Conservation (phyloP, 2,888 invertebrate genomes). For the Dasysyrphus tricinctus region DNA sequence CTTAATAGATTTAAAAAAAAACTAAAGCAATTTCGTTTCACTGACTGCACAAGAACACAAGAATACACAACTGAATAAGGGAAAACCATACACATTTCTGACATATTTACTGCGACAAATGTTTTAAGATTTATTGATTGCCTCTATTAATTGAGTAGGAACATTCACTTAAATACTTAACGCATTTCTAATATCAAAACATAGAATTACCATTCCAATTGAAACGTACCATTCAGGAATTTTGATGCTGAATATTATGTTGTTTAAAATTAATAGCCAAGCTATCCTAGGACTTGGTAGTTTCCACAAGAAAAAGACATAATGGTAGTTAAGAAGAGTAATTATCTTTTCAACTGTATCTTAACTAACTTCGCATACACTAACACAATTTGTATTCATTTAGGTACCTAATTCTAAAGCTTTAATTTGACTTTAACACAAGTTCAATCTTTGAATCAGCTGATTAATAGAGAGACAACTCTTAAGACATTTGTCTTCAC, state of each 20-base stretch:
- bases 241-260: conserved; percentile 1
- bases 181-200: conserved; percentile 17
- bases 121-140: conserved; percentile 30
- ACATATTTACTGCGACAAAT: conserved; percentile 26
- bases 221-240: conserved; percentile 16
- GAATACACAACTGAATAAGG: conserved; percentile 28
- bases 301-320: no score
- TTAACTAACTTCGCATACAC: no score
- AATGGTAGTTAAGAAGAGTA: no score
- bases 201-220: conserved; percentile 38
- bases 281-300: no score
- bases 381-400: no score
- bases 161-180: conserved; percentile 30
- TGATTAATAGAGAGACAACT: no score
- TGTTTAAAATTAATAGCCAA: conserved; percentile 13
- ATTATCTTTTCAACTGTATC: no score
- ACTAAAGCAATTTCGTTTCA: conserved; percentile 1
- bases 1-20: not conserved
- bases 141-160: conserved; percentile 36
- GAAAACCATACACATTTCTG: conserved; percentile 14
- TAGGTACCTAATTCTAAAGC: no score
- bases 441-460: no score
- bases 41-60: not conserved
- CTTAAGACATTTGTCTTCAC: no score
- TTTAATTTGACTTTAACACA: no score